Percentiles rank a stretch among this genome's conserved stretches.
Evolutionary conservation across 2,797 vertebrate genomes (phyloP).

Genomic region (Coregonus suidteri): DNA sequence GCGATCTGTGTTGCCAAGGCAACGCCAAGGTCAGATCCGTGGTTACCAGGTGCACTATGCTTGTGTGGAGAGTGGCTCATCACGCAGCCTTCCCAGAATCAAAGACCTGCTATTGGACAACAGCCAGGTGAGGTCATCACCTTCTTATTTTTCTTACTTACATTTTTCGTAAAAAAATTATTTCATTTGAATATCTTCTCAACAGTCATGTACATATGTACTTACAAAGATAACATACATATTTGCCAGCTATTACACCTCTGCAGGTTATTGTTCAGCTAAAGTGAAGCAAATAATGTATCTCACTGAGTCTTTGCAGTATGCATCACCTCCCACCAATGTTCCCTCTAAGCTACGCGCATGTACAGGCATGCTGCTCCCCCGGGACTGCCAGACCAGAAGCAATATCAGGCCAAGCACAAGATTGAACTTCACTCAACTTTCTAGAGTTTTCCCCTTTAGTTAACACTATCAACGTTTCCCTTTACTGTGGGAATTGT

Average conservation of each 20-base stretch:
- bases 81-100: slow-evolving; percentile 85
- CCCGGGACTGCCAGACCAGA: no score
- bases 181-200: no score
- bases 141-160: no score
- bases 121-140: slow-evolving; percentile 80
- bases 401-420: no score
- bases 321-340: slow-evolving; percentile 22
- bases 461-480: no score
- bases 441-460: no score
- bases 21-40: slow-evolving; percentile 90
- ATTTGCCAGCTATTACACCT: not conserved
- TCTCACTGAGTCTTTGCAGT: slow-evolving; percentile 30
- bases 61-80: slow-evolving; percentile 83
- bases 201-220: no score
- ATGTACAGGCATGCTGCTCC: no score
- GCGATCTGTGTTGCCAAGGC: slow-evolving; percentile 85
- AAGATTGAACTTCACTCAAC: no score
- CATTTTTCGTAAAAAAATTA: no score
- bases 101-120: slow-evolving; percentile 92
- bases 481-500: no score
- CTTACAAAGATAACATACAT: not conserved
- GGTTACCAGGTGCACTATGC: slow-evolving; percentile 95
- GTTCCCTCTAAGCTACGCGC: no score
- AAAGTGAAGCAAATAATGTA: not conserved
- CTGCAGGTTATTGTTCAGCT: not conserved